Conservation (phyloP, 2,888 invertebrate genomes). For the Pristionchus exspectatus region DNA sequence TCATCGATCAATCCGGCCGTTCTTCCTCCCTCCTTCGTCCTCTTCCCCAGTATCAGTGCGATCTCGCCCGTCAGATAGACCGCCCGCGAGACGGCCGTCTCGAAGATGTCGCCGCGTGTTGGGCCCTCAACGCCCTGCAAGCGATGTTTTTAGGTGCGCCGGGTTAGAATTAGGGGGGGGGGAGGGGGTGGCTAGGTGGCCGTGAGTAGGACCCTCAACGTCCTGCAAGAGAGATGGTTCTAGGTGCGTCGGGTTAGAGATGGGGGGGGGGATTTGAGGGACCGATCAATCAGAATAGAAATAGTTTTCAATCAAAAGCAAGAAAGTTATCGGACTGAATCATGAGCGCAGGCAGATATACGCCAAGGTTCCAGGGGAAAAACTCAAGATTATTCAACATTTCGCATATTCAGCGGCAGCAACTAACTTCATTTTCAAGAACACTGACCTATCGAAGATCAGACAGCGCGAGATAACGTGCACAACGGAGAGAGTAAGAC, state of each 20-base stretch:
- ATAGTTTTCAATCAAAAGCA: no score
- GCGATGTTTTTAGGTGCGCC: not conserved
- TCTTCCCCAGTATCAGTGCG: slow-evolving; percentile 68
- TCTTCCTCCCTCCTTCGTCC: slow-evolving; percentile 61
- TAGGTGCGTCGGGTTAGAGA: no score
- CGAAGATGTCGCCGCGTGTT: slow-evolving; percentile 73
- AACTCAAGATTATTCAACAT: no score
- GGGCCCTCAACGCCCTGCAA: slow-evolving; percentile 66
- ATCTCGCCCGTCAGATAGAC: slow-evolving; percentile 71
- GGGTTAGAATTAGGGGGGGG: no score
- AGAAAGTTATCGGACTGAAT: no score
- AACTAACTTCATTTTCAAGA: no score
- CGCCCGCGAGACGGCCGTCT: slow-evolving; percentile 74
- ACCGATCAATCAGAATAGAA: no score
- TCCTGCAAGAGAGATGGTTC: not conserved
- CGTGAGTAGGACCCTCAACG: slow-evolving; percentile 64
- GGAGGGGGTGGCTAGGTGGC: slow-evolving; percentile 24
- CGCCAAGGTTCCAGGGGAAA: no score
- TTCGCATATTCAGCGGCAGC: not conserved
- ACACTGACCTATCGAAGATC: no score
- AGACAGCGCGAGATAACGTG: not conserved
- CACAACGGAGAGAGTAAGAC: not conserved
- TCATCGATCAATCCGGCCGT: slow-evolving; percentile 73
- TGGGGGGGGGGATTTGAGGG: no score
- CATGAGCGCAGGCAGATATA: no score